phyloP scores from a whole-genome alignment of 1,140 invertebrate species.

The Uloborus diversus region DNA sequence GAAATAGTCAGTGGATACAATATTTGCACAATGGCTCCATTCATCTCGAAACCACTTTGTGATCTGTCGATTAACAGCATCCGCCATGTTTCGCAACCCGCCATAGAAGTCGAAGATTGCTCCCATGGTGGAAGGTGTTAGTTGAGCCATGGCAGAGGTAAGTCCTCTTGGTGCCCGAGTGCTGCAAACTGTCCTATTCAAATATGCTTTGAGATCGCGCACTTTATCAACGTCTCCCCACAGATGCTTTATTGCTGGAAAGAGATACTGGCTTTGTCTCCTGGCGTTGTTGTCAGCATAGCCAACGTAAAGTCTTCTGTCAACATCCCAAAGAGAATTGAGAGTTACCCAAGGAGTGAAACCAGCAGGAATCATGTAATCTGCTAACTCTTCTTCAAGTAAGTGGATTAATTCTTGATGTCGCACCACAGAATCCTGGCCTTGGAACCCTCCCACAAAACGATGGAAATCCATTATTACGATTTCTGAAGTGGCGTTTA shows the following conservation, averaged over 20 bases:
- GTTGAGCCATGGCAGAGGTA: conserved; percentile 70
- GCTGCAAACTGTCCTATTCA: conserved; percentile 59
- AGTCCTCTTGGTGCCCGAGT: neutral
- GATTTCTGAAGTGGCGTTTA: conserved; percentile 69
- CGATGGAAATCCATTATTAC: conserved; percentile 77
- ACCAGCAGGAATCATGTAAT: conserved; percentile 65
- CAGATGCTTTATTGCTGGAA: conserved; percentile 69
- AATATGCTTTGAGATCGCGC: conserved; percentile 66
- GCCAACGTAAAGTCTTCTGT: conserved; percentile 70
- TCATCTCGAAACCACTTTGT: conserved; percentile 72
- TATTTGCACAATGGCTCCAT: conserved; percentile 76
- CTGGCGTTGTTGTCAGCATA: conserved; percentile 65
- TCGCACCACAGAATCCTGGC: conserved; percentile 43
- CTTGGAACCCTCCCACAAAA: conserved; percentile 65
- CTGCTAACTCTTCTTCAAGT: conserved; percentile 68
- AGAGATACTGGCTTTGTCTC: conserved; percentile 60
- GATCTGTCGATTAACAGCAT: conserved; percentile 74
- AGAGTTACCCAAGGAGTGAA: conserved; percentile 63
- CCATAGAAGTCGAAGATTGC: conserved; percentile 67
- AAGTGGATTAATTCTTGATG: conserved; percentile 68
- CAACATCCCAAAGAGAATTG: conserved; percentile 68
- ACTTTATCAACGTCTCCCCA: conserved; percentile 72
- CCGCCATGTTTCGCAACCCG: conserved; percentile 74
- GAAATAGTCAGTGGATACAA: conserved; percentile 81
- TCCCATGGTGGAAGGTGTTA: conserved; percentile 79